Percentiles rank a stretch among this genome's conserved stretches.
Conservation (phyloP, 2,888 invertebrate species). For the Archaeoteleia sp. region DNA sequence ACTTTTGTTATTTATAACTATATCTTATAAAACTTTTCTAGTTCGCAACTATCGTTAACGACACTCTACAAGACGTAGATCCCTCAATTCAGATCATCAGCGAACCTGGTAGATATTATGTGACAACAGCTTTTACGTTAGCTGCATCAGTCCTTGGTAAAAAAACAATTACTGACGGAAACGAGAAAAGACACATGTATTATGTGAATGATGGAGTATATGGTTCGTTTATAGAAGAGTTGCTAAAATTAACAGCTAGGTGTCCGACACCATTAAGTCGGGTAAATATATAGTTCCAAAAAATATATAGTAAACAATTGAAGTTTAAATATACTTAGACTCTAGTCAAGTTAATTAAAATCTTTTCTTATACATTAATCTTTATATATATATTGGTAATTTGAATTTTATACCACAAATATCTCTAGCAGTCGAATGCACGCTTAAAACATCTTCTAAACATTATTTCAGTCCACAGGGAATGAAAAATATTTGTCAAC, state of each 20-base stretch:
- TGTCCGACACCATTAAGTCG: slow-evolving; percentile 56
- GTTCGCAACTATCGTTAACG: slow-evolving; percentile 75
- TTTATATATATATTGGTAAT: no score
- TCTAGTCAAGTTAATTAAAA: neutral
- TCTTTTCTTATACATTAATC: slow-evolving; percentile 1
- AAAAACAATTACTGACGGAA: slow-evolving; percentile 67
- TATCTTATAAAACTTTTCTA: slow-evolving; percentile 31
- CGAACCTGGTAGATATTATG: slow-evolving; percentile 81
- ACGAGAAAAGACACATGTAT: slow-evolving; percentile 74
- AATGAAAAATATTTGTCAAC: slow-evolving; percentile 62
- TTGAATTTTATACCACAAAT: no score
- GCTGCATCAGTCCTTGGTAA: slow-evolving; percentile 77
- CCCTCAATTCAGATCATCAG: slow-evolving; percentile 75
- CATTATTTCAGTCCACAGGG: slow-evolving; percentile 46
- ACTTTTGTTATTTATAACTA: slow-evolving; percentile 3
- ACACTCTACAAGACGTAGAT: slow-evolving; percentile 75
- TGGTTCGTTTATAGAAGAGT: slow-evolving; percentile 79
- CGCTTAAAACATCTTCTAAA: no score
- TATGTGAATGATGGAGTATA: slow-evolving; percentile 81
- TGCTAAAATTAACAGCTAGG: slow-evolving; percentile 57
- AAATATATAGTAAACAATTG: neutral
- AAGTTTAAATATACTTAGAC: neutral
- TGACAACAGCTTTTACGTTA: slow-evolving; percentile 79
- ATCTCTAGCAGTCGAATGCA: no score
- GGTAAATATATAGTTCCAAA: slow-evolving; percentile 28